Evolutionary conservation across 2,797 vertebrate genomes (phyloP).

Genomic region (Meda fulgida): DNA sequence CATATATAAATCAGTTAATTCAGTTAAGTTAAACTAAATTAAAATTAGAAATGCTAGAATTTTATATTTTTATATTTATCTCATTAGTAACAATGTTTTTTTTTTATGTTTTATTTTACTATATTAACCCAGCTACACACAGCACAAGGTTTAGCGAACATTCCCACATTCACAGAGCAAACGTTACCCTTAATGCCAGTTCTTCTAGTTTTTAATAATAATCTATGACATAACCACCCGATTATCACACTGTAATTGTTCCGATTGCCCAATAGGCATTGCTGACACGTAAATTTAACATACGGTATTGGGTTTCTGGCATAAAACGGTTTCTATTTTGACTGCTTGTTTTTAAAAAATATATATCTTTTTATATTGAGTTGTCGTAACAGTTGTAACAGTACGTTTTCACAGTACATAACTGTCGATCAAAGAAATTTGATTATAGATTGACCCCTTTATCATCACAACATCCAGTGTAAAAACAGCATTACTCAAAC

Average conservation of each 20-base stretch:
- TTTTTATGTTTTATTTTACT: background rate
- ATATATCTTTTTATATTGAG: background rate
- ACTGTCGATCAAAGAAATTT: background rate
- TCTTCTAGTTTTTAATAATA: background rate
- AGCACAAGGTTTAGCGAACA: background rate
- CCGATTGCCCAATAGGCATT: background rate
- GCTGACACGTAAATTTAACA: background rate
- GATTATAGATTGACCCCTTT: background rate
- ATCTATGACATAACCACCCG: background rate
- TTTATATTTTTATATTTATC: background rate
- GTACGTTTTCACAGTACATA: background rate
- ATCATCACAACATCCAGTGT: background rate
- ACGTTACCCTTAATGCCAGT: background rate
- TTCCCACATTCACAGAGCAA: background rate
- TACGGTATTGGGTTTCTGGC: background rate
- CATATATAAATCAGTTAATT: background rate
- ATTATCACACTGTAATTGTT: background rate
- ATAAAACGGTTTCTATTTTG: background rate
- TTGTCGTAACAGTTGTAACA: background rate
- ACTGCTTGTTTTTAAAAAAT: background rate
- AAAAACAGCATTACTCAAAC: constrained; percentile 18
- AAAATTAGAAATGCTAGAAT: background rate
- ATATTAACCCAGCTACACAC: background rate
- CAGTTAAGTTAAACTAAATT: background rate
- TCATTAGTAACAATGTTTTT: background rate